Evolutionary conservation across 2,888 invertebrate species (phyloP).

Genomic region (Seira sanloemensis): DNA sequence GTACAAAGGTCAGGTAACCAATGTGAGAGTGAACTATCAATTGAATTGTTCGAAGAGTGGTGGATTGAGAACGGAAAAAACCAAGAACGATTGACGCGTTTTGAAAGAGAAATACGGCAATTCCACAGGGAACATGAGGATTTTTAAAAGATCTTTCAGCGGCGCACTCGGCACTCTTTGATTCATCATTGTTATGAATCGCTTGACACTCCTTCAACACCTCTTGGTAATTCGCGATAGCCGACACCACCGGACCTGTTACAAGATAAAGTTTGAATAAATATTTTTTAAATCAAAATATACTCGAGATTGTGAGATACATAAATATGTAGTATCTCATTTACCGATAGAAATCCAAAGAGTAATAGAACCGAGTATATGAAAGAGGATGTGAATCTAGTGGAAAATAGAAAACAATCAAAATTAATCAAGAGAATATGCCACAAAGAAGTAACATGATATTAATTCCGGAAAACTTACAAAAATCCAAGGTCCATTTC

Average conservation of each 20-base stretch:
- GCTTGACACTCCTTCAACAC: not conserved
- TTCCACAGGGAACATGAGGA: conserved; percentile 12
- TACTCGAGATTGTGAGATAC: too few relatives aligned
- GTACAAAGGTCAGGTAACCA: conserved; percentile 17
- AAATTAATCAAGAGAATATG: not conserved
- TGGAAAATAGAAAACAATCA: not conserved
- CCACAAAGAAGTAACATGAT: not conserved
- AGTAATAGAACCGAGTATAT: not conserved
- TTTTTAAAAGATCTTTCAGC: not conserved
- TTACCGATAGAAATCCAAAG: conserved; percentile 37
- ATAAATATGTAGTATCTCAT: too few relatives aligned
- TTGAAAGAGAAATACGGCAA: conserved; percentile 22
- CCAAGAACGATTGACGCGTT: conserved; percentile 17
- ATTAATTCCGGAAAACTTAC: not conserved
- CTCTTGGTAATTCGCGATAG: not conserved
- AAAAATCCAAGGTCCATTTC: conserved; percentile 42
- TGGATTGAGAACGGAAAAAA: not conserved
- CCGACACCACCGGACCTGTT: not conserved
- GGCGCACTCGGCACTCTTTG: not conserved
- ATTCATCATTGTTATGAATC: not conserved
- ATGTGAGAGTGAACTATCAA: conserved; percentile 24
- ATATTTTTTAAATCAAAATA: too few relatives aligned
- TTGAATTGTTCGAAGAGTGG: not conserved
- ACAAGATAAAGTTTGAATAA: not conserved
- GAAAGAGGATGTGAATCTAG: conserved; percentile 21